Evolutionary conservation across 2,113 vertebrate genomes (phyloP), one percentile per base, ranked within the genome.

Genomic region (Oryzias javanicus): DNA sequence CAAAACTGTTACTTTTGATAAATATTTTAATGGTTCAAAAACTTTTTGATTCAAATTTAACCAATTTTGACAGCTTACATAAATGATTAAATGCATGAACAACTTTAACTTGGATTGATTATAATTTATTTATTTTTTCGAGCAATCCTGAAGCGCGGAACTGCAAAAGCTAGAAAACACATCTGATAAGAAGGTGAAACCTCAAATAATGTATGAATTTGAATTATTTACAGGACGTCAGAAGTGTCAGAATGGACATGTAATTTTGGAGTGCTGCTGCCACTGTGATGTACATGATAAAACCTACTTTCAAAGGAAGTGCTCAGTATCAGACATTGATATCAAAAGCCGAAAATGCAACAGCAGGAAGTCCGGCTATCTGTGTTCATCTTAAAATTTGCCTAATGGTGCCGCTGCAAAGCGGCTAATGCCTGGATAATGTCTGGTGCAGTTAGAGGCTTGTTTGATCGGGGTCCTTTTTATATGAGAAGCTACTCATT

Each of bases 391-490:
- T 42, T 44, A 24, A 60, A 44, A 42, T 35, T 25, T 45, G 59
- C 48, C 42, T 55, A 19, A 42, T 2, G 60, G 22, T 42, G 44
- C n/a, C 14, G 45, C 24, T 72, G 1, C 25, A 24, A 64, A 56
- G 62, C 42, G 44, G 54, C 60, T 42, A 60, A 59, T 65, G 58
- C 47, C 0, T 54, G 12, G 53, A 44, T 16, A 51, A 54, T 4
- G 76, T 68, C 72, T 20, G 63, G 14, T 27, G 55, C 35, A 15
- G 19, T 79, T 51, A 59, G 45, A 64, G 42, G 55, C 20, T 50
- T 5, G 55, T 79, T 74, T 76, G 80, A 79, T 79, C 76, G 47
- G 48, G 2, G 14, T 14, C 25, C 22, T 48, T 16, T 25, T 50
- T 50, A 10, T 55, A 0, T 65, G 49, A 67, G 45, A 49, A 15